These are phyloP conservation scores for Vireo griseus DNA, from an alignment of 2,797 vertebrate genomes.

Conservation along the genomic window DNA sequence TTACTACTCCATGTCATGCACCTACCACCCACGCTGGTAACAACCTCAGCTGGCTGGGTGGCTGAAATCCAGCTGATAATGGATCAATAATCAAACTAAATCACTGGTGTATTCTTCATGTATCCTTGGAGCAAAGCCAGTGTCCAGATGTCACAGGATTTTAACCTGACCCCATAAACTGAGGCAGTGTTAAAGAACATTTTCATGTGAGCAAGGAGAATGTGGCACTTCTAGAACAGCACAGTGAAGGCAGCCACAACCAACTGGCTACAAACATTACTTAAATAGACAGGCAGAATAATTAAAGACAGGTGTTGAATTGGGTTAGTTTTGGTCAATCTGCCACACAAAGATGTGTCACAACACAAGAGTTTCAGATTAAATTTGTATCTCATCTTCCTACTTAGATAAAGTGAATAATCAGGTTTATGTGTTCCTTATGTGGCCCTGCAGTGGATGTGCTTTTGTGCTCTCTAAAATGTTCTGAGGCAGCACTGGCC, in stretches of 20 bases:
- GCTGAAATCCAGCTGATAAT: neutral
- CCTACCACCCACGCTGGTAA: neutral
- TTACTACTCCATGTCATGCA: neutral
- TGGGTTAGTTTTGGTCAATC: neutral
- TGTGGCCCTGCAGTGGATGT: neutral
- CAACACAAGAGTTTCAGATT: fast-evolving
- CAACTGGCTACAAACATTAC: neutral
- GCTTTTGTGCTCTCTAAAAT: neutral
- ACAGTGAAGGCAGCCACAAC: neutral
- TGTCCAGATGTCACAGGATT: neutral
- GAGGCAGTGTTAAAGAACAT: neutral
- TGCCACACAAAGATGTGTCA: neutral
- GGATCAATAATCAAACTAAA: neutral
- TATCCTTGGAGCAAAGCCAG: neutral
- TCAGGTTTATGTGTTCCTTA: neutral
- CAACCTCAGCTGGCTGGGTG: neutral
- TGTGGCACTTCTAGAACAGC: neutral
- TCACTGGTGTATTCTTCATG: neutral
- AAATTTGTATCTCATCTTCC: neutral
- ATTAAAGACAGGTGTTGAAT: neutral
- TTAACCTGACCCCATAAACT: neutral
- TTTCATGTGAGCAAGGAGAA: neutral
- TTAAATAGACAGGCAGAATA: neutral
- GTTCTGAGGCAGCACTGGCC: neutral
- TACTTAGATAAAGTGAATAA: neutral